Evolutionary conservation across 2,888 invertebrate genomes (phyloP).

Genomic region (Machimus rusticus): DNA sequence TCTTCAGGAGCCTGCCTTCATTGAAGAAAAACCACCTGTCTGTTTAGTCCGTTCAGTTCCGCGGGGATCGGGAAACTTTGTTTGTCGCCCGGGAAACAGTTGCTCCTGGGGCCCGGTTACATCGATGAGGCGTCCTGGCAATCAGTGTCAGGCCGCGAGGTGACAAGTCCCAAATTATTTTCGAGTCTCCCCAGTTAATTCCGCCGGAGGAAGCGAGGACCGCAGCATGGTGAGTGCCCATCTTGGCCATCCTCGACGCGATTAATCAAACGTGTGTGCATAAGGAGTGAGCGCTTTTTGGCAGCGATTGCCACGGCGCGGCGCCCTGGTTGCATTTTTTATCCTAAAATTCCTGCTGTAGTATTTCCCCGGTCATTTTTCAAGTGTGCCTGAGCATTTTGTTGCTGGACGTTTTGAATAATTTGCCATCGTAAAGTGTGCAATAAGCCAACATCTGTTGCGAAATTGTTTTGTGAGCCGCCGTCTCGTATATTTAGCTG

Average conservation of each 20-base stretch:
- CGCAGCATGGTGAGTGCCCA: background rate
- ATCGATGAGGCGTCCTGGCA: background rate
- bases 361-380: slow-evolving; percentile 22
- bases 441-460: slow-evolving; percentile 64
- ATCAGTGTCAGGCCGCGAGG: background rate
- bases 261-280: slow-evolving; percentile 10
- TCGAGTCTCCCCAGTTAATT: background rate
- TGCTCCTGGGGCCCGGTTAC: background rate
- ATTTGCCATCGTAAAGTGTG: slow-evolving; percentile 64
- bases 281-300: background rate
- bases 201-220: background rate
- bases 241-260: background rate
- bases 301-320: background rate
- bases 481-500: slow-evolving; percentile 57
- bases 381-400: slow-evolving; percentile 34
- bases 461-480: slow-evolving; percentile 64
- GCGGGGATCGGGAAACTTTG: background rate
- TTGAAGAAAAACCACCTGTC: background rate
- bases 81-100: background rate
- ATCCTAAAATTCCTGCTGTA: slow-evolving; percentile 1
- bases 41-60: background rate
- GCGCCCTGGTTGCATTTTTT: slow-evolving; percentile 15
- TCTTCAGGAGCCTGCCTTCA: background rate
- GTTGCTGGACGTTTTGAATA: slow-evolving; percentile 57
- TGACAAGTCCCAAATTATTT: background rate